Evolutionary conservation across 2,113 vertebrate genomes (phyloP).

Genomic region (Cyrtonyx montezumae): DNA sequence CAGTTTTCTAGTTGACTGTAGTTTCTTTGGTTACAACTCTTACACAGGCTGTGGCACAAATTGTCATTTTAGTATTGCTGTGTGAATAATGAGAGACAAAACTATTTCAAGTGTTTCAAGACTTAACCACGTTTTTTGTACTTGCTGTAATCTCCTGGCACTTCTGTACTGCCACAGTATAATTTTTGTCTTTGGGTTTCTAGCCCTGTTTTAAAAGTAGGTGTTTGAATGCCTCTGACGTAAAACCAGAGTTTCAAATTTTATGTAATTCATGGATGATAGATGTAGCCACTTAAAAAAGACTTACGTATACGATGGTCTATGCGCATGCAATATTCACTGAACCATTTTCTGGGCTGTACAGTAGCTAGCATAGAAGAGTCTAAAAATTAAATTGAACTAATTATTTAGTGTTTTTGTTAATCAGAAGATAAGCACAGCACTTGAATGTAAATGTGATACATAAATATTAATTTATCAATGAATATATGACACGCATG

Average conservation of each 20-base stretch:
- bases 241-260: neutral
- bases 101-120: neutral
- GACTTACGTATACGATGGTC: no score
- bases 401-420: neutral
- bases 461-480: neutral
- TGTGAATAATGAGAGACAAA: neutral
- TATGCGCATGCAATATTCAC: neutral
- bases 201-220: neutral
- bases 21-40: neutral
- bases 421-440: neutral
- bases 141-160: neutral
- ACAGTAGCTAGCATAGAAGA: neutral
- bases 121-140: neutral
- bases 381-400: neutral
- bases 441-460: neutral
- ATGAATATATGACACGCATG: no score
- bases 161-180: neutral
- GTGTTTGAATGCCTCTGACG: neutral
- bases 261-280: neutral
- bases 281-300: no score
- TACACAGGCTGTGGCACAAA: neutral
- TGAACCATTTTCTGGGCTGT: neutral
- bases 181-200: neutral
- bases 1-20: neutral
- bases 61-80: neutral